Evolutionary conservation across 2,797 vertebrate species (phyloP), one percentile per base, ranked within the genome.

Genomic region (Chelon labrosus): DNA sequence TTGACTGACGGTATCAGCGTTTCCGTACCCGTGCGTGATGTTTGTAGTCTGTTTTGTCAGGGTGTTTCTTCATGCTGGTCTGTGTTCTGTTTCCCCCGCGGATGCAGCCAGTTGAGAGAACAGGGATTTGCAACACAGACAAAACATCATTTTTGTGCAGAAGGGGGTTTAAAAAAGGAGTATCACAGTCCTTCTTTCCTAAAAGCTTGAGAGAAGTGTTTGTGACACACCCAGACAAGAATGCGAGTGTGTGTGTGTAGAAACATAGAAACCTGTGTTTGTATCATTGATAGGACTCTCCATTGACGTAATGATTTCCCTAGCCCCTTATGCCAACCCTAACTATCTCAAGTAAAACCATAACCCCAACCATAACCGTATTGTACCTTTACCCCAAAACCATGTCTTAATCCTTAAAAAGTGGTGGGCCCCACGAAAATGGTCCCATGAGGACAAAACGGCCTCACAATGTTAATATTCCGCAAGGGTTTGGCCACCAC

Each of bases 11-110:
- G 80, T 88, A 87, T 87, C 89, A 79, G 82, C 71, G 50, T 80
- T 89, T 80, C 76, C 87, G 80, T 82, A 65, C 44, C 56, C 6
- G 4, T 31, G 51, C 75, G 77, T 0, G 0, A 39, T 74, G 80
- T 89, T 86, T 91, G 84, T 89, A 77, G 82, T 85, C 82, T 74
- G 66, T 87, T 91, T 83, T 89, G 87, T 89, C 75, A 35, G 60
- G 69, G 47, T 70, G 65, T 77, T 88, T 89, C 81, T 27, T 86
- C 77, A 70, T 57, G 77, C 83, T 89, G 70, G 82, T 83, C 85
- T 82, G 73, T 79, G 65, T 81, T 88, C 60, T 77, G 62, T 83
- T 82, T 75, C 84, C 81, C 83, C 57, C 16, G 77, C 64, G 82
- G 80, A 80, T 70, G 55, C 64, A 84, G 78, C 19, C 70, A 53